Conservation (phyloP, 2,113 vertebrate species). For the Phylloscopus whistleri region DNA sequence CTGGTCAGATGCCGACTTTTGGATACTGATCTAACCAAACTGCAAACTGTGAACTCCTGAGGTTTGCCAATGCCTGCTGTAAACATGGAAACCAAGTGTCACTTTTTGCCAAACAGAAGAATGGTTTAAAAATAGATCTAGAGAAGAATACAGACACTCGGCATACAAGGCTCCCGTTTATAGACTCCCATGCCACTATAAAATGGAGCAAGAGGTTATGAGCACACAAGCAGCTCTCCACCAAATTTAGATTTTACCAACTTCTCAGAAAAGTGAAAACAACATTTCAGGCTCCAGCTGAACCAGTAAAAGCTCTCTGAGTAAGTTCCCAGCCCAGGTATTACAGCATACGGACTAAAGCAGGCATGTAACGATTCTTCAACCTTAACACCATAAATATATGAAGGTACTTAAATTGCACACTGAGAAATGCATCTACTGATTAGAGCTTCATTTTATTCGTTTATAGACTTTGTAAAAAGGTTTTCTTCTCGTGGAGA, state of each 20-base stretch:
- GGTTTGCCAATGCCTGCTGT: constrained; percentile 62
- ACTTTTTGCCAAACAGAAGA: constrained; percentile 65
- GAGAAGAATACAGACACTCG: constrained; percentile 27
- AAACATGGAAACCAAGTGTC: constrained; percentile 62
- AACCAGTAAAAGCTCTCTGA: not conserved
- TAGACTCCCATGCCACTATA: constrained; percentile 35
- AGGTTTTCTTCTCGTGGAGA: not conserved
- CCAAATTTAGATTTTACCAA: constrained; percentile 48
- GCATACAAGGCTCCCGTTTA: constrained; percentile 24
- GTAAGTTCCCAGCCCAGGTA: not conserved
- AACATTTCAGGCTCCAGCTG: not conserved
- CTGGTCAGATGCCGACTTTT: constrained; percentile 47
- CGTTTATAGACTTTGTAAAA: not conserved
- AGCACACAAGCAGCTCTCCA: not conserved
- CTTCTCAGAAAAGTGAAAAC: constrained; percentile 23
- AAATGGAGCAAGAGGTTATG: constrained; percentile 32
- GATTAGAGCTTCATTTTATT: not conserved
- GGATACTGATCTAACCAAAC: constrained; percentile 45
- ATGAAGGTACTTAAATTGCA: not conserved
- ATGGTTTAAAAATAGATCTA: constrained; percentile 62
- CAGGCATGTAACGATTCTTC: not conserved
- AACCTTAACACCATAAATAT: not conserved
- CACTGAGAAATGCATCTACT: not conserved
- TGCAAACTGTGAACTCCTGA: constrained; percentile 63
- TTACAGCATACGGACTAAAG: not conserved